Conservation (phyloP, 2,888 invertebrate species). For the Clistopyga incitator region DNA sequence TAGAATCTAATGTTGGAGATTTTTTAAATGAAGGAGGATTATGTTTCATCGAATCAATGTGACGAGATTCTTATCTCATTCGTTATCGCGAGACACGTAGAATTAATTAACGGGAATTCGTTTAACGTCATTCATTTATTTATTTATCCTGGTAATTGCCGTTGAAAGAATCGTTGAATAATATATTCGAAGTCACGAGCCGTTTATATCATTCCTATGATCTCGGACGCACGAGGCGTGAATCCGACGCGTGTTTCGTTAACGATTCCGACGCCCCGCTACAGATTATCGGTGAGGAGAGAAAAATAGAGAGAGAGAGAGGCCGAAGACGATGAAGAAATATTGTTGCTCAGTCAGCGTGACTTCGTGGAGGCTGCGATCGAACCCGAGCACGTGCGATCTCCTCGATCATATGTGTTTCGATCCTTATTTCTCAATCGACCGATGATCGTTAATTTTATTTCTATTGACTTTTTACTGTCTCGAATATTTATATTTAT, state of each 20-base stretch:
- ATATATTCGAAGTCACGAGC: conserved; percentile 49
- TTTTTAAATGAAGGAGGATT: conserved; percentile 9
- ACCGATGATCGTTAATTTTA: conserved; percentile 37
- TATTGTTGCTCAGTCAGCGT: conserved; percentile 64
- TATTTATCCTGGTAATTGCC: conserved; percentile 39
- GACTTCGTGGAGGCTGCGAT: conserved; percentile 45
- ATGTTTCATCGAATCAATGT: conserved; percentile 4
- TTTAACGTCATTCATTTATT: conserved; percentile 44
- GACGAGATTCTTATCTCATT: conserved; percentile 17
- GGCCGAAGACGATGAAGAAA: conserved; percentile 53
- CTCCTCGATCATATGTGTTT: conserved; percentile 36
- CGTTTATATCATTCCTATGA: conserved; percentile 55
- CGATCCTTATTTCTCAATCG: conserved; percentile 62
- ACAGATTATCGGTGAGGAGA: conserved; percentile 48
- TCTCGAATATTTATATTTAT: conserved; percentile 23
- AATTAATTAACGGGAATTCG: conserved; percentile 10
- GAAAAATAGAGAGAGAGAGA: conserved; percentile 32
- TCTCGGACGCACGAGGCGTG: conserved; percentile 57
- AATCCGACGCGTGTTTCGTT: conserved; percentile 64
- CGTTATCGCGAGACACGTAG: neutral
- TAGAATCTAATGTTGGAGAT: neutral
- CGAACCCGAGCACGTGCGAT: conserved; percentile 46
- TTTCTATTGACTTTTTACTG: conserved; percentile 9
- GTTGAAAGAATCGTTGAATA: conserved; percentile 51
- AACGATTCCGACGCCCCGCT: conserved; percentile 50